A percentile compares a stretch with the other conserved stretches of the same genome.
Conservation (phyloP, 2,797 vertebrate species). For the Capromys pilorides region DNA sequence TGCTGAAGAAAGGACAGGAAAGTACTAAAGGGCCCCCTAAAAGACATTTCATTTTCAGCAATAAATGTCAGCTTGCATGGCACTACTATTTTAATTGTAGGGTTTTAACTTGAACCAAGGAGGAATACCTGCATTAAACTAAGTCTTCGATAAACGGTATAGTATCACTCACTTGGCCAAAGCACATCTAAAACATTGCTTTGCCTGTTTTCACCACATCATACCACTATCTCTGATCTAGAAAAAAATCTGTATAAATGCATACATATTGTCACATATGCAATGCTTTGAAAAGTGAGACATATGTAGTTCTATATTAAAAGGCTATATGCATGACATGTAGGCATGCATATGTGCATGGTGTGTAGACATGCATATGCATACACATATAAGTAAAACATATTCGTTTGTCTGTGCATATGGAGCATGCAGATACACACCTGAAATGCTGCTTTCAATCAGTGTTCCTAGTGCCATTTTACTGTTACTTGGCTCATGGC, state of each 20-base stretch:
- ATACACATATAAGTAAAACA: neutral
- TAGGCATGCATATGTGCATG: neutral
- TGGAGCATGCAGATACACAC: neutral
- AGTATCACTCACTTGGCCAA: neutral
- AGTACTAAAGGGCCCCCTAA: neutral
- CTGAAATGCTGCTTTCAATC: neutral
- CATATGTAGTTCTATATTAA: neutral
- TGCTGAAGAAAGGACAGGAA: neutral
- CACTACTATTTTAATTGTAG: constrained; percentile 16
- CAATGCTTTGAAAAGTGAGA: neutral
- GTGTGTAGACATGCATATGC: neutral
- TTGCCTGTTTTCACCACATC: neutral
- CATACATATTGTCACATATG: neutral
- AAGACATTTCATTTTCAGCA: neutral
- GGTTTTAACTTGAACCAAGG: constrained; percentile 1
- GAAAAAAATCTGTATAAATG: neutral
- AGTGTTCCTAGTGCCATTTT: neutral
- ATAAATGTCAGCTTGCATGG: neutral
- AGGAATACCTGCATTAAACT: neutral
- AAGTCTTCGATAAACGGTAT: neutral
- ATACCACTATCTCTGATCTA: neutral
- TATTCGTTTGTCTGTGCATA: neutral
- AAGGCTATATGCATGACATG: neutral
- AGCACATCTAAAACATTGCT: neutral
- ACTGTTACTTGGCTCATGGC: neutral